A percentile compares a stretch with the other conserved stretches of the same genome.
Conservation (phyloP, 2,113 vertebrate genomes). For the Rhinolophus ferrumequinum region DNA sequence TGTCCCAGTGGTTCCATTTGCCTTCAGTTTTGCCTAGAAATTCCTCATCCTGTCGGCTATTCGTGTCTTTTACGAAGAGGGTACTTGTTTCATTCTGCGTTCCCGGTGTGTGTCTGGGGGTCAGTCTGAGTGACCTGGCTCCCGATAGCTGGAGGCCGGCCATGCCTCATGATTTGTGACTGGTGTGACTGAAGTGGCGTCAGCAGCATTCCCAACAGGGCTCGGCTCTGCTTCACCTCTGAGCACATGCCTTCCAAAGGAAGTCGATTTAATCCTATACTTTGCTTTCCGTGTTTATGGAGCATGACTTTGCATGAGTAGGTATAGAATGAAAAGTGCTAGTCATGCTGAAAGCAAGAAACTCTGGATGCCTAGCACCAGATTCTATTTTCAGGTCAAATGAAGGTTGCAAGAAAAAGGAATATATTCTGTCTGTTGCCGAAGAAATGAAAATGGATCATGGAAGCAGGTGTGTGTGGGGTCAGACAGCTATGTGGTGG, state of each 20-base stretch:
- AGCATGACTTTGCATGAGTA: constrained; percentile 2
- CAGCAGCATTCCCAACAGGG: not conserved
- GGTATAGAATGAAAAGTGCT: constrained; percentile 6
- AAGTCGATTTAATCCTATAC: not conserved
- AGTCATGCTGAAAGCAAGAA: not conserved
- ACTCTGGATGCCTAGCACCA: not conserved
- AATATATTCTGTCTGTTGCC: not conserved
- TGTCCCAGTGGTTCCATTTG: not conserved
- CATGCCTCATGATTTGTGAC: not conserved
- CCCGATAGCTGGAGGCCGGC: not conserved
- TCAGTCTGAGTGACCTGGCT: not conserved
- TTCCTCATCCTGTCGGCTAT: not conserved
- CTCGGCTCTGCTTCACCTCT: not conserved
- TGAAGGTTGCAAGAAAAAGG: not conserved
- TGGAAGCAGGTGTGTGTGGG: not conserved
- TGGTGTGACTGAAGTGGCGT: not conserved
- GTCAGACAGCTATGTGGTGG: too few relatives aligned
- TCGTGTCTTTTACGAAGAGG: not conserved
- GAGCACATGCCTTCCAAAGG: constrained; percentile 1
- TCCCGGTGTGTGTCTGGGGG: not conserved
- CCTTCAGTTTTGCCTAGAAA: constrained; percentile 22
- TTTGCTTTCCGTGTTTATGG: not conserved
- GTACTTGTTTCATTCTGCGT: not conserved
- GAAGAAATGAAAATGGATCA: not conserved
- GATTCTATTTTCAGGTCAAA: constrained; percentile 24